Conservation (phyloP, 1,140 invertebrate species). For the Drosophila lowei region DNA sequence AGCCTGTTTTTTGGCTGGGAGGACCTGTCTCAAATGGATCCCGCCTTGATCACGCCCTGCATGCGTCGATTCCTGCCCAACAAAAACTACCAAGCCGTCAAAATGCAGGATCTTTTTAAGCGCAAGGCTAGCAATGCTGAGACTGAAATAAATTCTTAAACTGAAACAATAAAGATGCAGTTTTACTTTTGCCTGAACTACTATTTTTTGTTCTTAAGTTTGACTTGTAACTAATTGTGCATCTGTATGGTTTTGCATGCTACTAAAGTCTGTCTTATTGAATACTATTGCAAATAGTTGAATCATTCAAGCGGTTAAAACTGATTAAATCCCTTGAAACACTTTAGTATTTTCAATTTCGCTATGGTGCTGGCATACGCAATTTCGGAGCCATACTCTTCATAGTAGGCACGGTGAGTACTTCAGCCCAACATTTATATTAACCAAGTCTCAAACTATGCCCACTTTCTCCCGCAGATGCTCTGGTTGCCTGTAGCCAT, state of each 20-base stretch:
- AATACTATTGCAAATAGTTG: not conserved
- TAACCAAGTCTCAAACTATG: not conserved
- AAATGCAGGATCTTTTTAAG: conserved; percentile 53
- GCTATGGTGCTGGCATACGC: conserved; percentile 89
- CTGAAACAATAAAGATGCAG: conserved; percentile 2
- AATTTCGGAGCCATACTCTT: conserved; percentile 90
- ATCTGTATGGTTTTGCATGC: too few relatives aligned
- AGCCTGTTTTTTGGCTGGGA: conserved; percentile 57
- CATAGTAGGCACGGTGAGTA: conserved; percentile 87
- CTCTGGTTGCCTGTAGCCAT: conserved; percentile 88
- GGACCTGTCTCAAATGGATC: conserved; percentile 64
- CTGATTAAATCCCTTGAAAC: conserved; percentile 23
- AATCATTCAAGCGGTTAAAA: not conserved
- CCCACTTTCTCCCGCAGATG: conserved; percentile 70
- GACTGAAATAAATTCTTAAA: conserved; percentile 5
- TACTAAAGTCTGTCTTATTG: not conserved
- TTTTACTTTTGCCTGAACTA: not conserved
- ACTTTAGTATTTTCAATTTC: conserved; percentile 90
- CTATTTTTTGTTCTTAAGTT: conserved; percentile 13
- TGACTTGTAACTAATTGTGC: too few relatives aligned
- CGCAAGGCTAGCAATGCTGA: conserved; percentile 20
- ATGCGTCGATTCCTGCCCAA: conserved; percentile 69
- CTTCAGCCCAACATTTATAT: not conserved
- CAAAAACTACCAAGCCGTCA: conserved; percentile 48
- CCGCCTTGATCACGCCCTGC: conserved; percentile 63